Percentiles rank a stretch among this genome's conserved stretches.
Evolutionary conservation across 2,797 vertebrate species (phyloP).

Genomic region (Threskiornis aethiopicus): DNA sequence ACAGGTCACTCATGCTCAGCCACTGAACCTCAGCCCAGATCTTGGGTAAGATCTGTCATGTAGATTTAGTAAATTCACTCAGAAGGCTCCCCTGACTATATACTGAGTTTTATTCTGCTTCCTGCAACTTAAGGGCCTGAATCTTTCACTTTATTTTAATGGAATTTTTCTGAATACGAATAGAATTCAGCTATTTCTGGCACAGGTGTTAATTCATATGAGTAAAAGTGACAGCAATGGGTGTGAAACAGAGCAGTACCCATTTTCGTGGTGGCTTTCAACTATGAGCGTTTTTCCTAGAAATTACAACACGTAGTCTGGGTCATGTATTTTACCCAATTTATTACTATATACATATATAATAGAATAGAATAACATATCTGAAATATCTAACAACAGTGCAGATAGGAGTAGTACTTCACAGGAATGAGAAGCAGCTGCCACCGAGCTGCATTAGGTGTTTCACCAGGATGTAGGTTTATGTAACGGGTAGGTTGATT

Average conservation of each 20-base stretch:
- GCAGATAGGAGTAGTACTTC: not conserved
- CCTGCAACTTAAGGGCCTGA: not conserved
- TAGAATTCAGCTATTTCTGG: not conserved
- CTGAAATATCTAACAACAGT: not conserved
- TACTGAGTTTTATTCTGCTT: constrained; percentile 6
- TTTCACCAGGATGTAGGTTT: not conserved
- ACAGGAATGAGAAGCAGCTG: not conserved
- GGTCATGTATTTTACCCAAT: not conserved
- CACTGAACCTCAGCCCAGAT: constrained; percentile 30
- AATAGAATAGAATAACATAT: not conserved
- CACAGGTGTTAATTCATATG: not conserved
- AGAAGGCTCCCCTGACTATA: not conserved
- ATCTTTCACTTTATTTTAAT: not conserved
- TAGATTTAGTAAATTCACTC: constrained; percentile 36
- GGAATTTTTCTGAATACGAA: not conserved
- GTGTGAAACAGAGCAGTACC: not conserved
- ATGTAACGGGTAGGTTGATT: not conserved
- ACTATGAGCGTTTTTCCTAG: not conserved
- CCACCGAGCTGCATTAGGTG: accelerated
- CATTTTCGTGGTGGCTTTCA: not conserved
- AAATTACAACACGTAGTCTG: not conserved
- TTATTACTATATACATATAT: not conserved
- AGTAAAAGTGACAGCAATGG: not conserved
- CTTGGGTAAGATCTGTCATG: constrained; percentile 9
- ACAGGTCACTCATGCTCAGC: not conserved